phyloP scores from a whole-genome alignment of 2,797 vertebrate species.

The Falco columbarius region DNA sequence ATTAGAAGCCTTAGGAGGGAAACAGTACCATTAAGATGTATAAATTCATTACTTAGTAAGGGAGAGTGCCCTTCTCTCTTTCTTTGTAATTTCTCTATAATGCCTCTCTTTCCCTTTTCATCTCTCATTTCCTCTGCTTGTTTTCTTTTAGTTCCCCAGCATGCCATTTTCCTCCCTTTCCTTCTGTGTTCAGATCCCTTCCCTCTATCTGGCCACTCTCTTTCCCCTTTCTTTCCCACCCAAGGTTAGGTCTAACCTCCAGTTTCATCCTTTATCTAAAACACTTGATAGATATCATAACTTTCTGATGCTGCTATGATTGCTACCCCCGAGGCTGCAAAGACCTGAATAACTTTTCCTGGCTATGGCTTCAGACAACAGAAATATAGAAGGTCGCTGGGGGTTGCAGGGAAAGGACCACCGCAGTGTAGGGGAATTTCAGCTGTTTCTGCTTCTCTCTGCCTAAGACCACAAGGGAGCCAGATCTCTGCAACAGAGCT shows the following conservation, averaged over 20 bases:
- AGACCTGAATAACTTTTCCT: not conserved
- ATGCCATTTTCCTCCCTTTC: not conserved
- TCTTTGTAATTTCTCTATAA: not conserved
- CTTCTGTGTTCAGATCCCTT: not conserved
- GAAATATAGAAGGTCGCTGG: not conserved
- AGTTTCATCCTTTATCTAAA: not conserved
- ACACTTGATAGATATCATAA: not conserved
- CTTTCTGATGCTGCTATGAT: not conserved
- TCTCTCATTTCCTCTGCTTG: not conserved
- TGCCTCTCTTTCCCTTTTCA: not conserved
- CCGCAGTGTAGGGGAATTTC: not conserved
- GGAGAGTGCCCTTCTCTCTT: not conserved
- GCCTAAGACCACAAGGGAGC: not conserved
- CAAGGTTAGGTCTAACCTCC: not conserved
- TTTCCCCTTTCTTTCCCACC: not conserved
- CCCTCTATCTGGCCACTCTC: not conserved
- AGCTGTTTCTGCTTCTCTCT: not conserved
- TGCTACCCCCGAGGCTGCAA: not conserved
- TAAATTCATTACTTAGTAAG: not conserved
- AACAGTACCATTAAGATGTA: not conserved
- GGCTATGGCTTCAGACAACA: not conserved
- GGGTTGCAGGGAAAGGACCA: not conserved
- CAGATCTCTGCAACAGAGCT: not conserved
- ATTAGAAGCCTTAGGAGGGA: not conserved
- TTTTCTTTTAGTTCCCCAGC: not conserved